Evolutionary conservation across 2,888 invertebrate genomes (phyloP), one percentile per base, ranked within the genome.

Genomic region (Chymomyza fuscimana): DNA sequence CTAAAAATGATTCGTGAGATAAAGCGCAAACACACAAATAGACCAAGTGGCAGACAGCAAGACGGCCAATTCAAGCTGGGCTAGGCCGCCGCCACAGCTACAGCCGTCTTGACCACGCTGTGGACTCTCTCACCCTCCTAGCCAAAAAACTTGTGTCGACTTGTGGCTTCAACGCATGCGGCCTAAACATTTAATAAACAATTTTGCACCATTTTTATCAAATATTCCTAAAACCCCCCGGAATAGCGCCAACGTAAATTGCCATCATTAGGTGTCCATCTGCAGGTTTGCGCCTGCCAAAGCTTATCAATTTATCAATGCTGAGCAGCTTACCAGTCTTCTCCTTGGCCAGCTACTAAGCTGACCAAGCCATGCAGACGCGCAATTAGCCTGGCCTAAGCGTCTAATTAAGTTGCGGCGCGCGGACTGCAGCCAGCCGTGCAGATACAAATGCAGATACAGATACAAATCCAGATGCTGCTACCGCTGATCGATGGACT

Each of bases 1-100:
- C 79, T 78, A 83, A 78, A 84, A 84, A 84, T 84, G 86, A 84
- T 84, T 84, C 83, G 83, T 81, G 78, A 73, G 83, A 84, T 84
- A 83, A 83, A 79, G 75, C 69, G 63, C 54, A 29, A 54, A 32
- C 69, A 63, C 63, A 74, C 67, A 65, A 63, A 65, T 76, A 80
- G 74, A 79, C 76, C 77, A 79, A 82, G 75, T 76, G 76, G 69
- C 74, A 72, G 65, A 69, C 64, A 63, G 70, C 32, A 9, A 32
- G 22, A 29, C 25, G 69, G 73, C 72, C 70, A 73, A 69, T 12
- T 12, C 71, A 22, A 63, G 19, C 61, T 65, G 60, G 61, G 69
- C 74, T 74, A 71, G 76, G 81, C 73, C 25, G 25, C 4, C 25
- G 25, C 25, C 25, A 7, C 54, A 12, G 61, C n/a, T 9, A 52